A percentile compares a stretch with the other conserved stretches of the same genome.
Conservation (phyloP, 2,797 vertebrate genomes). For the Ataeniobius toweri region DNA sequence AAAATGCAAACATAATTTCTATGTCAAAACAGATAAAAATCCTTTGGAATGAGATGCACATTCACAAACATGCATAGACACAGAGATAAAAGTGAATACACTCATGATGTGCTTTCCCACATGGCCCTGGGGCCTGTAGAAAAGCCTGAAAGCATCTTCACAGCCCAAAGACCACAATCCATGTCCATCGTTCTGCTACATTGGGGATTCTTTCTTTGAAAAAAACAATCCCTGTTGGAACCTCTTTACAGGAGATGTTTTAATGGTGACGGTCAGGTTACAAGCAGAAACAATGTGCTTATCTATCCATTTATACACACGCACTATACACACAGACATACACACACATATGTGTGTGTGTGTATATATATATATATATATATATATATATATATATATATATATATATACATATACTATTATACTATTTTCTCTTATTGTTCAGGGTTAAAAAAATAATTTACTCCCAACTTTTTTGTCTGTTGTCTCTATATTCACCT, state of each 20-base stretch:
- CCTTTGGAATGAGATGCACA: constrained; percentile 74
- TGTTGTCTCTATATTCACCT: not conserved
- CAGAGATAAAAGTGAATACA: constrained; percentile 46
- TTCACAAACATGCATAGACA: constrained; percentile 58
- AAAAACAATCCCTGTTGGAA: constrained; percentile 28
- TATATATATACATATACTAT: too few species aligned
- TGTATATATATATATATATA: too few species aligned
- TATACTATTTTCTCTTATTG: not conserved
- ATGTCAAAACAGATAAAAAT: constrained; percentile 86
- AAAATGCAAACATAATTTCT: constrained; percentile 95
- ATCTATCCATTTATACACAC: too few species aligned
- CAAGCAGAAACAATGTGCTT: constrained; percentile 7
- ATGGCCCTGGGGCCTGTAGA: constrained; percentile 38
- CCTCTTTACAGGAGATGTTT: constrained; percentile 1
- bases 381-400: too few species aligned
- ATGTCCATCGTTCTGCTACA: constrained; percentile 31
- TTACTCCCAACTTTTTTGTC: not conserved
- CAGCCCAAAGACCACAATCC: constrained; percentile 28
- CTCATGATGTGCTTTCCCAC: constrained; percentile 18
- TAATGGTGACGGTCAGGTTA: constrained; percentile 23
- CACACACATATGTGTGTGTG: too few species aligned
- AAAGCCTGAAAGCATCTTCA: constrained; percentile 47
- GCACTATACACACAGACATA: too few species aligned
- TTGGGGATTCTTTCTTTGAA: constrained; percentile 12
- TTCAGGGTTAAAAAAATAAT: not conserved